These are phyloP conservation scores for Gallirallus australis DNA, from an alignment of 2,797 vertebrate species.

Conservation along the genomic window DNA sequence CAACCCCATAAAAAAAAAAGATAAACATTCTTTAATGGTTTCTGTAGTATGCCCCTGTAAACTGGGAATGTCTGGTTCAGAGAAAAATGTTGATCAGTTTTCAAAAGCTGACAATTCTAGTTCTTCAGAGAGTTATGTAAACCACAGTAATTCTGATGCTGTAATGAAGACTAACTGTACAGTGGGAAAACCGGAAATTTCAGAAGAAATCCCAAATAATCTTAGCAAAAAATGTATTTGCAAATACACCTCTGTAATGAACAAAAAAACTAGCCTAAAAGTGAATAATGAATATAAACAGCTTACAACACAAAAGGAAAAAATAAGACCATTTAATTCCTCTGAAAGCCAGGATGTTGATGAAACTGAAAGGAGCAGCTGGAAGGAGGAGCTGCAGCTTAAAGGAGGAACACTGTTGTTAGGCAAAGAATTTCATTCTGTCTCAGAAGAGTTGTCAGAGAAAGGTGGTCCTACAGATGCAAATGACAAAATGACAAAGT, in stretches of 20 bases:
- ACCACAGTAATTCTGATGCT: neutral
- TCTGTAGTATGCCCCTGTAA: neutral
- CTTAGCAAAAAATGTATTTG: neutral
- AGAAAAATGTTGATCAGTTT: neutral
- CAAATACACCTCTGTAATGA: neutral
- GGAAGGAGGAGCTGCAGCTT: neutral
- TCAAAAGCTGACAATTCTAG: neutral
- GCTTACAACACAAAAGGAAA: neutral
- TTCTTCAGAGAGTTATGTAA: neutral
- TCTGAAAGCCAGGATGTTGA: slow-evolving; percentile 16
- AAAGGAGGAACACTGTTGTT: neutral
- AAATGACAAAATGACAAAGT: neutral
- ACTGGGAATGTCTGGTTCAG: neutral
- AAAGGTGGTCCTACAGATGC: neutral
- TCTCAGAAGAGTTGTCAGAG: neutral
- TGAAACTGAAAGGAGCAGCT: neutral
- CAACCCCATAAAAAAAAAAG: neutral
- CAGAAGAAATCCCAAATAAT: neutral
- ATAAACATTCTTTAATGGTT: slow-evolving; percentile 25
- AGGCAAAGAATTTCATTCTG: neutral
- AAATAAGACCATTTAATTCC: neutral
- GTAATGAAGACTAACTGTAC: neutral
- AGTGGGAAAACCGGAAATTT: neutral
- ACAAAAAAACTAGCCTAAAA: neutral
- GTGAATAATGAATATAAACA: neutral